Evolutionary conservation across 2,888 invertebrate genomes (phyloP).

Genomic region (Cosmorhoe ocellata): DNA sequence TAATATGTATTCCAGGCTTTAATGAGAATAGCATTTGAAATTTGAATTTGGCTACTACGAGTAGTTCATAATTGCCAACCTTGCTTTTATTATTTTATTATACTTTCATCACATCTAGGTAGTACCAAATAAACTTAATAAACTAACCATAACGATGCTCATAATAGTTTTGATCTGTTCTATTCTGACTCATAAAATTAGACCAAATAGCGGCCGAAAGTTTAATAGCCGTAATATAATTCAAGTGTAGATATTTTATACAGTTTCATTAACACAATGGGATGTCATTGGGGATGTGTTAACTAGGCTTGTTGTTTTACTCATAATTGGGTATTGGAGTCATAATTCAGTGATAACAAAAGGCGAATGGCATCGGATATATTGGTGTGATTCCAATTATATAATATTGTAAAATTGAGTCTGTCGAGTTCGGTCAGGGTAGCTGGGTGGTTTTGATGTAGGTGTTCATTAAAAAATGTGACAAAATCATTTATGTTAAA

Average conservation of each 20-base stretch:
- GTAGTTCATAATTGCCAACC: too few species aligned
- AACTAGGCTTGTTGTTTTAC: constrained; percentile 48
- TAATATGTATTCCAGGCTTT: too few species aligned
- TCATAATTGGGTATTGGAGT: constrained; percentile 63
- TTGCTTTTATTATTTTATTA: too few species aligned
- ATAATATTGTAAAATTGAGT: constrained; percentile 61
- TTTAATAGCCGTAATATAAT: constrained; percentile 7
- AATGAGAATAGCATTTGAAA: too few species aligned
- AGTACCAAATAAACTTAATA: too few species aligned
- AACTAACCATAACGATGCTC: too few species aligned
- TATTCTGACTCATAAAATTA: constrained; percentile 12
- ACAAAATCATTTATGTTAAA: too few species aligned
- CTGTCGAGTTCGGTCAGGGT: constrained; percentile 31
- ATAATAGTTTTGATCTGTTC: too few species aligned
- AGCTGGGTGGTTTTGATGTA: constrained; percentile 21
- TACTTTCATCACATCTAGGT: too few species aligned
- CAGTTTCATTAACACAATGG: constrained; percentile 31
- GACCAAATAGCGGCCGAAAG: constrained; percentile 6
- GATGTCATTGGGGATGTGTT: constrained; percentile 44
- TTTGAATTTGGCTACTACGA: too few species aligned
- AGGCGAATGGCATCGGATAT: constrained; percentile 57
- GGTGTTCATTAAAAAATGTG: constrained; percentile 13
- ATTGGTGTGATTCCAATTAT: constrained; percentile 71
- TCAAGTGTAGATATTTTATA: constrained; percentile 8
- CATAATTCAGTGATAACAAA: constrained; percentile 69